These are phyloP conservation scores for Diceros bicornis DNA, from an alignment of 2,797 vertebrate genomes.

Conservation along the genomic window DNA sequence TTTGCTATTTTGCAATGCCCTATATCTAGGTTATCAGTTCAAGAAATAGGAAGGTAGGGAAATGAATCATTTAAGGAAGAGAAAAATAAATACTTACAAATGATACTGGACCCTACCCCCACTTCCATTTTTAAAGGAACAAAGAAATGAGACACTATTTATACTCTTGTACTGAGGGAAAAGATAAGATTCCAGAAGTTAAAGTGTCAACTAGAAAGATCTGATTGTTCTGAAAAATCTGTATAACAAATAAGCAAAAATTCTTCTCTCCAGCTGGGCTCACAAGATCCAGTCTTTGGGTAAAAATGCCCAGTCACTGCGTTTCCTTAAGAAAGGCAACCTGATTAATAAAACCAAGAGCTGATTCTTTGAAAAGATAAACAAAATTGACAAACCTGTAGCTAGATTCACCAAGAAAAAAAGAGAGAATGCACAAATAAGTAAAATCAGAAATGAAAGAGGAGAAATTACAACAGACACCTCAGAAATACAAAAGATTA, in stretches of 20 bases:
- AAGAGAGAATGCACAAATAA: too few relatives aligned
- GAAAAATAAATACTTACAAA: conserved; percentile 9
- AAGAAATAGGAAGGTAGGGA: not conserved
- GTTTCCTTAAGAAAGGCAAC: not conserved
- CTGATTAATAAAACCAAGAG: too few relatives aligned
- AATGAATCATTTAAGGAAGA: conserved; percentile 28
- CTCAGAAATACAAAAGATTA: too few relatives aligned
- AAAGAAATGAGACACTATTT: not conserved
- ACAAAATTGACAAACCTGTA: too few relatives aligned
- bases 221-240: conserved; percentile 18
- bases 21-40: not conserved
- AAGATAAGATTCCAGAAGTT: conserved; percentile 33
- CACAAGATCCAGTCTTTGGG: not conserved
- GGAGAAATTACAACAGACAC: too few relatives aligned
- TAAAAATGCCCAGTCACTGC: not conserved
- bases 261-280: not conserved
- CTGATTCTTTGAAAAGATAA: too few relatives aligned
- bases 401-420: too few relatives aligned
- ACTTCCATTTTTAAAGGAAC: conserved; percentile 51
- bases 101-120: not conserved
- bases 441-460: too few relatives aligned
- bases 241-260: not conserved
- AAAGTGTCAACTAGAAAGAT: conserved; percentile 1
- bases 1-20: not conserved
- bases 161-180: not conserved